Conservation (phyloP, 2,113 vertebrate species). For the Amia ocellicauda region DNA sequence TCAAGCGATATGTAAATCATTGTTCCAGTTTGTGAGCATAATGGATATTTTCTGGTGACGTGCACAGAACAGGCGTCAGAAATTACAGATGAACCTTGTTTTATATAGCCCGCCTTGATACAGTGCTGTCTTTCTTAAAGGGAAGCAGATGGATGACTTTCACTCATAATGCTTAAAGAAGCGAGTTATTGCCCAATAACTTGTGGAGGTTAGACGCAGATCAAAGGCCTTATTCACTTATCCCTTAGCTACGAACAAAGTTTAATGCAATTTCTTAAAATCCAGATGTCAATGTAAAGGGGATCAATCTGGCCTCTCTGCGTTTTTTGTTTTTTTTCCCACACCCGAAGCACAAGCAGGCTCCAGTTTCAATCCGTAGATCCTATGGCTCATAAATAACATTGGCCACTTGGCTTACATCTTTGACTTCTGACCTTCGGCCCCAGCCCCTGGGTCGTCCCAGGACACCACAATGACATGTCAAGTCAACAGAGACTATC, state of each 20-base stretch:
- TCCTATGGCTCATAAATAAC: slow-evolving; percentile 14
- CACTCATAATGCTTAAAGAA: slow-evolving; percentile 40
- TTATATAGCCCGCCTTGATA: too few relatives aligned
- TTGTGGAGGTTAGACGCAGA: slow-evolving; percentile 46
- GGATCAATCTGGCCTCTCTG: background rate
- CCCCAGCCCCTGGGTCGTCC: slow-evolving; percentile 6
- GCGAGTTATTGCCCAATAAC: slow-evolving; percentile 46
- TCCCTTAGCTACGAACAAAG: slow-evolving; percentile 32
- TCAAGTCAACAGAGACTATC: slow-evolving; percentile 10
- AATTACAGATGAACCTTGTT: too few relatives aligned
- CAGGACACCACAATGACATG: slow-evolving; percentile 11
- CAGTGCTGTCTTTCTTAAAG: slow-evolving; percentile 15
- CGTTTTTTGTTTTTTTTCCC: background rate
- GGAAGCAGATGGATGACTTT: slow-evolving; percentile 40
- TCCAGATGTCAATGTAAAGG: slow-evolving; percentile 36
- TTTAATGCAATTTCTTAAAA: slow-evolving; percentile 37
- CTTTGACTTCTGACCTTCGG: slow-evolving; percentile 19
- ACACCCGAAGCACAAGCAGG: slow-evolving; percentile 7
- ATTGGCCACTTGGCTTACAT: slow-evolving; percentile 2
- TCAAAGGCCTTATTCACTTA: slow-evolving; percentile 41
- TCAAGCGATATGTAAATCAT: too few relatives aligned
- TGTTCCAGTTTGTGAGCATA: too few relatives aligned
- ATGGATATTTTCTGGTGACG: background rate
- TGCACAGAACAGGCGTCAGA: background rate
- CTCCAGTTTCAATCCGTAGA: slow-evolving; percentile 8